Percentiles rank a stretch among this genome's conserved stretches.
Conservation (phyloP, 2,113 vertebrate species). For the Gasterosteus nipponicus region DNA sequence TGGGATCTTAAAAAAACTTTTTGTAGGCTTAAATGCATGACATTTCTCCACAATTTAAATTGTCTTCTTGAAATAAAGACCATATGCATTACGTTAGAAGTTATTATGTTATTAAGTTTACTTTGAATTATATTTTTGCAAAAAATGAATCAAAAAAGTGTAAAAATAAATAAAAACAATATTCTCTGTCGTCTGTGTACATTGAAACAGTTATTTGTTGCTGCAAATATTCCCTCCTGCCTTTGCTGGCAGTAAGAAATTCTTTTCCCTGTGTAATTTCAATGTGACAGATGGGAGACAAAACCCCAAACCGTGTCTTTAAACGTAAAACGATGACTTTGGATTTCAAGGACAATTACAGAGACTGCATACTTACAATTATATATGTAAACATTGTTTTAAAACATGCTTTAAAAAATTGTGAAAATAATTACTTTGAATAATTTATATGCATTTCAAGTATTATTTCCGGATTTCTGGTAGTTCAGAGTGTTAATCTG, state of each 20-base stretch:
- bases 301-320: constrained; percentile 4
- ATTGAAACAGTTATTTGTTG: neutral
- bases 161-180: neutral
- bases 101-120: neutral
- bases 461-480: neutral
- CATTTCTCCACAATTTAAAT: neutral
- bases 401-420: neutral
- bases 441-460: neutral
- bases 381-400: neutral
- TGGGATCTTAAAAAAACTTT: neutral
- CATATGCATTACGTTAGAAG: neutral
- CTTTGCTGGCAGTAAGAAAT: no score
- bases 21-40: neutral
- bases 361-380: neutral
- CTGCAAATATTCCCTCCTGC: neutral
- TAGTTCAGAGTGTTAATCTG: neutral
- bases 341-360: neutral
- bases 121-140: neutral
- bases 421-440: neutral
- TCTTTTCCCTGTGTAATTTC: no score
- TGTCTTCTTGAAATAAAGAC: neutral
- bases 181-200: neutral
- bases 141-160: neutral
- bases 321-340: neutral
- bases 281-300: neutral